Evolutionary conservation across 2,113 vertebrate species (phyloP).

Genomic region (Tauraco erythrolophus): DNA sequence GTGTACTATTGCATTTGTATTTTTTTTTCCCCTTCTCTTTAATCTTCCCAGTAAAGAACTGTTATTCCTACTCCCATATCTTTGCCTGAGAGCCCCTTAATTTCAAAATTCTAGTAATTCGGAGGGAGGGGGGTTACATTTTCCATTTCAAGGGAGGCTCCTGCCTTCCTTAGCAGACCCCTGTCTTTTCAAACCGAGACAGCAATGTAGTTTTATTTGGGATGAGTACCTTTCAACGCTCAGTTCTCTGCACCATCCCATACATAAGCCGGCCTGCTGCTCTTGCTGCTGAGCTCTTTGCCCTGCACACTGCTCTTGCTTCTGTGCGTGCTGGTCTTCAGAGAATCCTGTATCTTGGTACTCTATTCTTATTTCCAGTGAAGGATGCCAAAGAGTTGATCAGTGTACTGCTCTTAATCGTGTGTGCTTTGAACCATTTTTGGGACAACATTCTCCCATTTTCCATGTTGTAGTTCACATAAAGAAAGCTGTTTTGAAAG

Average conservation of each 20-base stretch:
- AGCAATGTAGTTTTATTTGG: not conserved
- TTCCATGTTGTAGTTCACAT: not conserved
- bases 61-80: too few relatives aligned
- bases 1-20: too few relatives aligned
- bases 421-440: not conserved
- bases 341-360: not conserved
- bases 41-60: too few relatives aligned
- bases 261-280: not conserved
- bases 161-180: too few relatives aligned
- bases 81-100: too few relatives aligned
- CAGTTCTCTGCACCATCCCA: not conserved
- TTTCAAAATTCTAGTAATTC: too few relatives aligned
- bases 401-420: not conserved
- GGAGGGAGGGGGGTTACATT: too few relatives aligned
- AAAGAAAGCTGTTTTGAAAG: not conserved
- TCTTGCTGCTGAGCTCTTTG: not conserved
- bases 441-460: not conserved
- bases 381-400: not conserved
- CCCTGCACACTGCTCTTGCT: not conserved
- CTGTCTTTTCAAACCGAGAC: too few relatives aligned
- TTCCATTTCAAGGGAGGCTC: too few relatives aligned
- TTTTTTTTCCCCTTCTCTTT: too few relatives aligned
- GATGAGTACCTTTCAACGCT: accelerated
- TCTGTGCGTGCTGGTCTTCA: not conserved
- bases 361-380: not conserved